These are phyloP conservation scores for Aphyosemion australe DNA, from an alignment of 2,113 vertebrate species.

Conservation along the genomic window DNA sequence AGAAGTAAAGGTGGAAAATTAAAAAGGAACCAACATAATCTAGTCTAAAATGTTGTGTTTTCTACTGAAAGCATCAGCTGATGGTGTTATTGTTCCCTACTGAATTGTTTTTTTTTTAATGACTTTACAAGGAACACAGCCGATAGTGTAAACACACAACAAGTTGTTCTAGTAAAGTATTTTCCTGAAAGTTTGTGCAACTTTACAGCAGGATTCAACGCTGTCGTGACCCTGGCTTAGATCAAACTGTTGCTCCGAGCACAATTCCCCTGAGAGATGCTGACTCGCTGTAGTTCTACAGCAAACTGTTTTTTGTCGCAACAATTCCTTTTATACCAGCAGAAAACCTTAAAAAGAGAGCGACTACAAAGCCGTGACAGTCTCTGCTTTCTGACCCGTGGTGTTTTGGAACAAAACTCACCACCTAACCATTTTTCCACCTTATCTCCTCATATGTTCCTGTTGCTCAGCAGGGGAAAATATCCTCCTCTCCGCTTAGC, in stretches of 20 bases:
- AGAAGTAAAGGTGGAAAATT: too few species aligned
- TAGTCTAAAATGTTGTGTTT: too few species aligned
- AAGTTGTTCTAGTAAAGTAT: too few species aligned
- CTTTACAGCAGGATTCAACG: too few species aligned
- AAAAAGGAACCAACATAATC: too few species aligned
- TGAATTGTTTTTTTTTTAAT: too few species aligned
- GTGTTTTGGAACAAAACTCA: constrained; percentile 19
- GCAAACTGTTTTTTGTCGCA: constrained; percentile 33
- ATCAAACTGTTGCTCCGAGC: constrained; percentile 9
- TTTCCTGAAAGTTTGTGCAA: too few species aligned
- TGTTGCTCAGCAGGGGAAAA: constrained; percentile 29
- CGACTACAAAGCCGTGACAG: constrained; percentile 14
- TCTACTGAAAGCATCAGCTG: too few species aligned
- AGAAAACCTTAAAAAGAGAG: constrained; percentile 1
- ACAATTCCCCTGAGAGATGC: neutral
- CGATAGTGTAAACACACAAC: too few species aligned
- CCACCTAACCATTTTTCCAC: constrained; percentile 36
- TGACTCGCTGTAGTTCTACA: constrained; percentile 14
- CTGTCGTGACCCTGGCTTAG: constrained; percentile 4
- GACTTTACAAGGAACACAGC: too few species aligned
- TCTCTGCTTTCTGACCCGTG: constrained; percentile 28
- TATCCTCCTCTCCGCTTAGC: constrained; percentile 15
- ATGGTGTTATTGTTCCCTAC: too few species aligned
- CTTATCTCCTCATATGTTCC: constrained; percentile 36
- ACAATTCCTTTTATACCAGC: neutral